Conservation (phyloP, 2,797 vertebrate genomes). For the Diglossa cyanea region DNA sequence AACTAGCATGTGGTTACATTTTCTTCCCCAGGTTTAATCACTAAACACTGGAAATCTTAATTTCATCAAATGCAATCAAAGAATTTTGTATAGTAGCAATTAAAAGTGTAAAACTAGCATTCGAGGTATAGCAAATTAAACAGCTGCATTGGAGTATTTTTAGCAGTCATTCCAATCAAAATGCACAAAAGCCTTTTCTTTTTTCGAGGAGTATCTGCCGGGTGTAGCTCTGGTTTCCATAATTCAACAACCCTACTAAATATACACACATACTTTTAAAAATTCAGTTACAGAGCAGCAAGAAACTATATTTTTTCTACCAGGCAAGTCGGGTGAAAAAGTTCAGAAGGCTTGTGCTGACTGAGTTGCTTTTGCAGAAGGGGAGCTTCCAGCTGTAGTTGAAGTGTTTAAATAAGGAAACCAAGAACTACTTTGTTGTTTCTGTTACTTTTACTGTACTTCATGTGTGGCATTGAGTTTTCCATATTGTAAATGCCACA, state of each 20-base stretch:
- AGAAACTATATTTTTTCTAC: conserved; percentile 20
- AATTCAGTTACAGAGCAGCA: conserved; percentile 4
- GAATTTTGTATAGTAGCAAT: conserved; percentile 70
- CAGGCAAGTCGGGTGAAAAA: conserved; percentile 30
- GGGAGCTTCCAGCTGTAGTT: conserved; percentile 61
- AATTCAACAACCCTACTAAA: conserved; percentile 40
- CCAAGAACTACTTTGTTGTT: conserved; percentile 62
- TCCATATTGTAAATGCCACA: conserved; percentile 64
- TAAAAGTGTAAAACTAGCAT: conserved; percentile 70
- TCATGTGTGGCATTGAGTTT: conserved; percentile 71
- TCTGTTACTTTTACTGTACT: conserved; percentile 60
- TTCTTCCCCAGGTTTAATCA: conserved; percentile 68
- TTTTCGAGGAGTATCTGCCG: conserved; percentile 9
- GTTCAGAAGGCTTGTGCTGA: conserved; percentile 49
- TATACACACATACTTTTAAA: not conserved
- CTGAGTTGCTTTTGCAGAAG: conserved; percentile 71
- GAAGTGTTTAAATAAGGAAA: conserved; percentile 75
- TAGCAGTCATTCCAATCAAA: conserved; percentile 69
- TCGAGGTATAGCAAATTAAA: conserved; percentile 64
- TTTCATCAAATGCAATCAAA: conserved; percentile 77
- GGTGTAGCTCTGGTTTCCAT: conserved; percentile 30
- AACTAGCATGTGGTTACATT: conserved; percentile 63
- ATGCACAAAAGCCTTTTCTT: conserved; percentile 63
- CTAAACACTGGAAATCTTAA: conserved; percentile 74
- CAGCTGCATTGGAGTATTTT: conserved; percentile 71